A percentile compares a stretch with the other conserved stretches of the same genome.
phyloP scores from a whole-genome alignment of 2,797 vertebrate genomes.

The Syngnathus rostellatus region DNA sequence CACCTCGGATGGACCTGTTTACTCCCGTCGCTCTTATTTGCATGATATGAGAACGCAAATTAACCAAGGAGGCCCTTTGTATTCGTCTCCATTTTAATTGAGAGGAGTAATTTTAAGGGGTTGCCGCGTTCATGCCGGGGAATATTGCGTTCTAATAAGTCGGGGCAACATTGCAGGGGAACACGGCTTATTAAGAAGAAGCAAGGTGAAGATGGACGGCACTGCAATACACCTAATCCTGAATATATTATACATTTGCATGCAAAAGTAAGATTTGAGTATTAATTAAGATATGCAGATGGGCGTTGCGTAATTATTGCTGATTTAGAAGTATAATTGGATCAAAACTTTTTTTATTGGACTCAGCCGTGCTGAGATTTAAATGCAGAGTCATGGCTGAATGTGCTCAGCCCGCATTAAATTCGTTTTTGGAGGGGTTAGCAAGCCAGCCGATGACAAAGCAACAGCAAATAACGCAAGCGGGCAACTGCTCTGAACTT shows the following conservation, averaged over 20 bases:
- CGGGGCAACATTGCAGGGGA: conserved; percentile 64
- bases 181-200: conserved; percentile 71
- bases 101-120: conserved; percentile 71
- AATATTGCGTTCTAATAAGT: conserved; percentile 75
- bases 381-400: conserved; percentile 58
- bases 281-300: conserved; percentile 76
- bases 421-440: conserved; percentile 31
- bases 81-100: conserved; percentile 72
- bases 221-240: conserved; percentile 74
- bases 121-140: conserved; percentile 61
- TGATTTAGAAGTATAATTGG: conserved; percentile 70
- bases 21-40: conserved; percentile 50
- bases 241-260: conserved; percentile 73
- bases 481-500: conserved; percentile 4
- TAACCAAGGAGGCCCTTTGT: conserved; percentile 63
- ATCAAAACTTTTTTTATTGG: conserved; percentile 56
- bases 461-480: conserved; percentile 25
- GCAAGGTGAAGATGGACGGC: conserved; percentile 66
- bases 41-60: conserved; percentile 68
- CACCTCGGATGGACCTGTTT: conserved; percentile 61
- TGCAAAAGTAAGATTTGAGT: conserved; percentile 72
- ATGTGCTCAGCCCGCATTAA: conserved; percentile 45
- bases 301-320: conserved; percentile 68
- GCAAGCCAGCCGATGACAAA: conserved; percentile 38
- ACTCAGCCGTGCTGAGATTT: conserved; percentile 34